These are phyloP conservation scores for Lepus europaeus DNA, from an alignment of 2,113 vertebrate species.

Conservation along the genomic window DNA sequence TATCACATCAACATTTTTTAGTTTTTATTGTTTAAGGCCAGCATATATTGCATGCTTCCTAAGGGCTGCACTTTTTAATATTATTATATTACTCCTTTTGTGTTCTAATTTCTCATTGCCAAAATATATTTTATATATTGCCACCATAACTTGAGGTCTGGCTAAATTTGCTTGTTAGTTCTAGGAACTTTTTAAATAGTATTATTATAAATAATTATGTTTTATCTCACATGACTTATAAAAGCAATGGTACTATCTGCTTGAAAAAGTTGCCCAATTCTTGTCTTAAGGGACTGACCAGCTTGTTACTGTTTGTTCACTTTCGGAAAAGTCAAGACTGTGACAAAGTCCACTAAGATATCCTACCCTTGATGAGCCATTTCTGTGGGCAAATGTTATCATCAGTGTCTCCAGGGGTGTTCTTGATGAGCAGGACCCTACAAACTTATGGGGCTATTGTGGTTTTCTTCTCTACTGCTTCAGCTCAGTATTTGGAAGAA, in stretches of 20 bases:
- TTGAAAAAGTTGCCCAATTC: not conserved
- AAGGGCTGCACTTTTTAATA: not conserved
- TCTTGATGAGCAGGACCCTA: not conserved
- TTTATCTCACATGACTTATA: slow-evolving; percentile 1
- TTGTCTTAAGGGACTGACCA: slow-evolving; percentile 5
- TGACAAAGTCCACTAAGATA: slow-evolving; percentile 5
- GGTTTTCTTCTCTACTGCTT: slow-evolving; percentile 22
- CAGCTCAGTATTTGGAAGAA: slow-evolving; percentile 45
- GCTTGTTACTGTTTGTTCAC: not conserved
- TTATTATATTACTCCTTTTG: slow-evolving; percentile 37
- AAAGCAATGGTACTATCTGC: not conserved
- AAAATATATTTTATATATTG: slow-evolving; percentile 12
- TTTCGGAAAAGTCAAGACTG: not conserved
- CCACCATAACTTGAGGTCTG: not conserved
- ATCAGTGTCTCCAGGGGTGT: not conserved
- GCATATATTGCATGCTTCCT: not conserved
- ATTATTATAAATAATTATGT: slow-evolving; percentile 26
- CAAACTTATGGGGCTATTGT: not conserved
- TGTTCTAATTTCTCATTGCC: slow-evolving; percentile 10
- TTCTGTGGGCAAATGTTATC: slow-evolving; percentile 24
- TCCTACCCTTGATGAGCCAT: slow-evolving; percentile 19
- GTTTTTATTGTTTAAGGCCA: not conserved
- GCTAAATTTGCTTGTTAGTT: slow-evolving; percentile 1
- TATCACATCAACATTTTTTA: not conserved
- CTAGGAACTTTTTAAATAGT: not conserved